phyloP scores from a whole-genome alignment of 2,113 vertebrate species.

The Megatriorchis doriae region DNA sequence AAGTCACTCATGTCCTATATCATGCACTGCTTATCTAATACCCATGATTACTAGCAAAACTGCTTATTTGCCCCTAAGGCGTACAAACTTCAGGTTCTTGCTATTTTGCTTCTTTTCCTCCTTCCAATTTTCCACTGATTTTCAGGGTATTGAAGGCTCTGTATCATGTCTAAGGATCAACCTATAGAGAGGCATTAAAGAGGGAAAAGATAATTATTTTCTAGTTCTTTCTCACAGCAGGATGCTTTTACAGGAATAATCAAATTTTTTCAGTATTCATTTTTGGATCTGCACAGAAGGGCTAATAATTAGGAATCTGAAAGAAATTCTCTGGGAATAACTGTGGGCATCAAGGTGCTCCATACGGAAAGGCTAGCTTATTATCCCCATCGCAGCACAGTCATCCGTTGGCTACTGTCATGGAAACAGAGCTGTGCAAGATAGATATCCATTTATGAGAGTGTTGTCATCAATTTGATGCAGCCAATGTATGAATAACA shows the following conservation, averaged over 20 bases:
- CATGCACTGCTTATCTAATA: not conserved
- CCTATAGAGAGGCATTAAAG: not conserved
- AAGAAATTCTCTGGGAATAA: not conserved
- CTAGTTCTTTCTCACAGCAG: not conserved
- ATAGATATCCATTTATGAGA: not conserved
- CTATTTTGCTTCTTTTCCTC: not conserved
- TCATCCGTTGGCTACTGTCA: not conserved
- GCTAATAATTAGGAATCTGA: not conserved
- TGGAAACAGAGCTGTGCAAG: constrained; percentile 12
- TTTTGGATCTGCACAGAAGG: not conserved
- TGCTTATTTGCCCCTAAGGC: not conserved
- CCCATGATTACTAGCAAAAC: not conserved
- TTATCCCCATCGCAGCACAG: not conserved
- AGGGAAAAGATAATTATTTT: not conserved
- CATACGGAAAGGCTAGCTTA: not conserved
- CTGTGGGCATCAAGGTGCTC: not conserved
- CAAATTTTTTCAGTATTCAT: not conserved
- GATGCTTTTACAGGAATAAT: not conserved
- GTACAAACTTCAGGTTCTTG: not conserved
- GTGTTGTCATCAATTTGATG: not conserved
- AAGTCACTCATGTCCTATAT: not conserved
- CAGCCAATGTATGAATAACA: not conserved
- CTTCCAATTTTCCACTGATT: not conserved
- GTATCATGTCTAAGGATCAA: not conserved
- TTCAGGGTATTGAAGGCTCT: not conserved